Evolutionary conservation across 2,113 vertebrate species (phyloP).

Genomic region (Entomyzon cyanotis): DNA sequence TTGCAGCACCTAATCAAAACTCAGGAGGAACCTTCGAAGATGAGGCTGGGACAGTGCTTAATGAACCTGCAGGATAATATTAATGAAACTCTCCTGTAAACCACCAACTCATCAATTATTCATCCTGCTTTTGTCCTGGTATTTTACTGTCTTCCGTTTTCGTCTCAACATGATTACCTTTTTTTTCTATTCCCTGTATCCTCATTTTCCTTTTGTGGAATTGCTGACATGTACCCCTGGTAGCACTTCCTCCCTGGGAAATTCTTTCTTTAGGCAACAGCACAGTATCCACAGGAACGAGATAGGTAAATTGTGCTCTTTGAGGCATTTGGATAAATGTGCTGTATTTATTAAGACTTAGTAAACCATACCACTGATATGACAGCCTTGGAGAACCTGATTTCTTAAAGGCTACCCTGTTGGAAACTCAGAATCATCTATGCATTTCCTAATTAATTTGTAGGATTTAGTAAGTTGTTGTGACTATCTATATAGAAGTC

Average conservation of each 20-base stretch:
- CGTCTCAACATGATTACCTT: conserved; percentile 52
- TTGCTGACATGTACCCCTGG: conserved; percentile 23
- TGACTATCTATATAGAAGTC: not conserved
- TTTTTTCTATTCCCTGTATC: conserved; percentile 48
- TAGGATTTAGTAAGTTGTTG: not conserved
- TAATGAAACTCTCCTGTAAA: conserved; percentile 79
- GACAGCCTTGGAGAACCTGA: not conserved
- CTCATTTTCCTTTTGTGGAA: conserved; percentile 63
- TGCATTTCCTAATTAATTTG: not conserved
- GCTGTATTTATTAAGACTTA: not conserved
- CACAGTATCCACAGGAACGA: not conserved
- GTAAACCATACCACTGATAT: not conserved
- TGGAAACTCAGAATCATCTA: not conserved
- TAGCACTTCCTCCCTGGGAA: not conserved
- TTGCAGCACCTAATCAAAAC: conserved; percentile 75
- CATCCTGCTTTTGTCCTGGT: conserved; percentile 69
- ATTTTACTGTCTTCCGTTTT: conserved; percentile 71
- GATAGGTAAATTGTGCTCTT: not conserved
- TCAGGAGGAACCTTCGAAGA: conserved; percentile 71
- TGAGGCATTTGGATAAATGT: not conserved
- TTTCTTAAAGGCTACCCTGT: not conserved
- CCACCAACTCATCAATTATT: conserved; percentile 85
- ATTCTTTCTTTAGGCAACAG: not conserved
- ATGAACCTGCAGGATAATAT: conserved; percentile 83
- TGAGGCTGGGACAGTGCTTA: conserved; percentile 76